Evolutionary conservation across 2,113 vertebrate genomes (phyloP).

Genomic region (Falcunculus frontatus): DNA sequence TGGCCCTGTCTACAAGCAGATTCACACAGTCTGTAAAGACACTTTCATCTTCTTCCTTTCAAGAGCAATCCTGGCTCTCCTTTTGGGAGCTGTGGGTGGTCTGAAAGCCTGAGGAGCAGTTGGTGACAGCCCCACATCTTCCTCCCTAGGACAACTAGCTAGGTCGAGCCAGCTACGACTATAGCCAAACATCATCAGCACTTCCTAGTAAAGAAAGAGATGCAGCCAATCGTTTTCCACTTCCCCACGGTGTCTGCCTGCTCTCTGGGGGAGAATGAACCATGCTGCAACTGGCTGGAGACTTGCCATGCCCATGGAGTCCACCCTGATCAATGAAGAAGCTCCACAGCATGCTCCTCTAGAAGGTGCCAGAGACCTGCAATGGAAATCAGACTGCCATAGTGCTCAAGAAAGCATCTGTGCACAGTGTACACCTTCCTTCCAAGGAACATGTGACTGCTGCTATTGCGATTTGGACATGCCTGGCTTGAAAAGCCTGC

Average conservation of each 20-base stretch:
- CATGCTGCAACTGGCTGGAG: neutral
- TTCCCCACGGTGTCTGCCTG: neutral
- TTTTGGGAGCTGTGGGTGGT: neutral
- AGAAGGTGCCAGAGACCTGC: neutral
- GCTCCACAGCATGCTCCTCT: fast-evolving
- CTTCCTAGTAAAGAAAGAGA: neutral
- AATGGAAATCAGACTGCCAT: neutral
- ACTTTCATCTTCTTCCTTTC: neutral
- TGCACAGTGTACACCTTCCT: fast-evolving
- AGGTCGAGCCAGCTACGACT: neutral
- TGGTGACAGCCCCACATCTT: neutral
- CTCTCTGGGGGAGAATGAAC: neutral
- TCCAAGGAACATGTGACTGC: neutral
- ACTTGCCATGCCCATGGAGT: fast-evolving
- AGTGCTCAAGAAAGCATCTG: neutral
- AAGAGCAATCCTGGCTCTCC: neutral
- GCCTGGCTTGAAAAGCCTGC: neutral
- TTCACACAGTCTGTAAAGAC: neutral
- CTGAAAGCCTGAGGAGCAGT: neutral
- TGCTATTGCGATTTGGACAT: neutral
- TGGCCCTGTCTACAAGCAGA: neutral
- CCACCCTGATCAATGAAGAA: neutral
- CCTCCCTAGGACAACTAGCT: neutral
- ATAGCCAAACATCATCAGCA: fast-evolving
- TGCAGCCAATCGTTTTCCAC: neutral